Conservation (phyloP, 2,888 invertebrate genomes). For the Protula sp. region DNA sequence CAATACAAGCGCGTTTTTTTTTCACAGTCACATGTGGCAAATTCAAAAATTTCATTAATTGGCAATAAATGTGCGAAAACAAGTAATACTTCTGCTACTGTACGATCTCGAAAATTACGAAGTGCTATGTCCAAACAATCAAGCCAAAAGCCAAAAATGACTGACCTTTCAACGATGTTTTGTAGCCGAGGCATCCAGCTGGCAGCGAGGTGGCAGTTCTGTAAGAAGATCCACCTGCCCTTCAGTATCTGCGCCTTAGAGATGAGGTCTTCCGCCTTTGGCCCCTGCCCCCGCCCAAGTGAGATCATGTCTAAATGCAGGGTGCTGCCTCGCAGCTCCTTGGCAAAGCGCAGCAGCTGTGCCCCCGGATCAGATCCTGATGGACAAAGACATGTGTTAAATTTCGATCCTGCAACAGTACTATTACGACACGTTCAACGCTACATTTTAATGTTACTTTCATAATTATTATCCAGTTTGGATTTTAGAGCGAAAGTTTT, state of each 20-base stretch:
- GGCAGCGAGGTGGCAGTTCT: conserved; percentile 53
- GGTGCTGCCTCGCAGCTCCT: conserved; percentile 47
- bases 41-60: no score
- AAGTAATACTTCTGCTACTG: no score
- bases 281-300: conserved; percentile 52
- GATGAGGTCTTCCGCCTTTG: conserved; percentile 53
- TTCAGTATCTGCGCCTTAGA: conserved; percentile 52
- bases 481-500: no score
- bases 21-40: no score
- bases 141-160: no score
- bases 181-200: conserved; percentile 53
- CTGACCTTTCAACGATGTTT: conserved; percentile 47
- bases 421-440: not conserved
- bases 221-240: conserved; percentile 53
- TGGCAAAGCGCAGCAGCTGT: conserved; percentile 48
- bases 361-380: conserved; percentile 50
- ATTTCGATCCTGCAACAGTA: not conserved
- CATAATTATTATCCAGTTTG: no score
- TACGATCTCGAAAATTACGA: no score
- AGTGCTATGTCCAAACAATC: no score
- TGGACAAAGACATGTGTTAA: not conserved
- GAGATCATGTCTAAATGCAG: conserved; percentile 54
- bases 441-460: no score
- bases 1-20: no score
- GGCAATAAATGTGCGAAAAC: no score